phyloP scores from a whole-genome alignment of 2,888 invertebrate species.

The Parnassius mnemosyne region DNA sequence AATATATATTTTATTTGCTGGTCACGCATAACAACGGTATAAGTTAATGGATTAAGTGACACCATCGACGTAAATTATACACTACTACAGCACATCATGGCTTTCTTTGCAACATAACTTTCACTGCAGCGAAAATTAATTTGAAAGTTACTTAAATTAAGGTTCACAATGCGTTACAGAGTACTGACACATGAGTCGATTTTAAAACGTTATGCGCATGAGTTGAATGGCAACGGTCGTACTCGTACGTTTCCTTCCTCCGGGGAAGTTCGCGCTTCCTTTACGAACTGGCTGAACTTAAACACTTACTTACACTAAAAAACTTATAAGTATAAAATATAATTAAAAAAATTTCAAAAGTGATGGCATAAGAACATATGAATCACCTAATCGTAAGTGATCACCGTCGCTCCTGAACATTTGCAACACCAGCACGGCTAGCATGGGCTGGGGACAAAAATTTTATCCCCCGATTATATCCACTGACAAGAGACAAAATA shows the following conservation, averaged over 20 bases:
- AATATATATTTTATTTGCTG: constrained; percentile 42
- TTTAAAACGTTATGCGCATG: constrained; percentile 45
- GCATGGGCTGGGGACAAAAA: too few species aligned
- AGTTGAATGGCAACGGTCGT: constrained; percentile 52
- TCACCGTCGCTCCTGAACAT: too few species aligned
- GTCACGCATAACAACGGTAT: constrained; percentile 58
- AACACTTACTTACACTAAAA: not conserved
- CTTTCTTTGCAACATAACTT: constrained; percentile 62
- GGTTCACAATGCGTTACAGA: constrained; percentile 37
- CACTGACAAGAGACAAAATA: too few species aligned
- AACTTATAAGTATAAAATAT: not conserved
- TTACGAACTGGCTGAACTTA: constrained; percentile 38
- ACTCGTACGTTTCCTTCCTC: constrained; percentile 50
- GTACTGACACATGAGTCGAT: constrained; percentile 34
- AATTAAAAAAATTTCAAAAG: not conserved
- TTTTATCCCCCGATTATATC: too few species aligned
- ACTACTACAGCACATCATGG: constrained; percentile 43
- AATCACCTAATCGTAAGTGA: too few species aligned
- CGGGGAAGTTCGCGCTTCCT: constrained; percentile 47
- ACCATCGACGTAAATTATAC: constrained; percentile 36
- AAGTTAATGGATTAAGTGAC: constrained; percentile 60
- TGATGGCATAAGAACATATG: too few species aligned
- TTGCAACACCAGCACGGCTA: too few species aligned
- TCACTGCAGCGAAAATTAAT: constrained; percentile 45
- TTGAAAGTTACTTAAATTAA: constrained; percentile 31